A percentile compares a stretch with the other conserved stretches of the same genome.
phyloP scores from a whole-genome alignment of 2,888 invertebrate genomes.

The Candidula unifasciata region DNA sequence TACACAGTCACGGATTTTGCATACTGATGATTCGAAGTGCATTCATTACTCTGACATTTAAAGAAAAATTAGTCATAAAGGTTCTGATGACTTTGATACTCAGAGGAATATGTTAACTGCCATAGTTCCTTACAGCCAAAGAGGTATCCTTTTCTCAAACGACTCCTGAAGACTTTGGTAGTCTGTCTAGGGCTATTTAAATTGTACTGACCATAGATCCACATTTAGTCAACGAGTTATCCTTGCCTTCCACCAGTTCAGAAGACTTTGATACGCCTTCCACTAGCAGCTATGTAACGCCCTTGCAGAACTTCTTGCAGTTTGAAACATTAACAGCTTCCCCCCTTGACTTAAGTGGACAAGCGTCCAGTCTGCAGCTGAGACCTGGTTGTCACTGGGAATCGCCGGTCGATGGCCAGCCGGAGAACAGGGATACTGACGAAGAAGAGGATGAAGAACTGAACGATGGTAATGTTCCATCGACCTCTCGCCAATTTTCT shows the following conservation, averaged over 20 bases:
- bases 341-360: background rate
- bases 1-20: no score
- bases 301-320: background rate
- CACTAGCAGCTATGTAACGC: background rate
- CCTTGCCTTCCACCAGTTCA: background rate
- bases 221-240: background rate
- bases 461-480: background rate
- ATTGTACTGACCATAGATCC: conserved; percentile 3
- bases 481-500: background rate
- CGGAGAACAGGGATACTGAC: background rate
- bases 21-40: no score
- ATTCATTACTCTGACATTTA: no score
- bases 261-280: background rate
- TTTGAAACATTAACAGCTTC: background rate
- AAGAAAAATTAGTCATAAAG: no score
- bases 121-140: no score
- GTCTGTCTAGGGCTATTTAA: background rate
- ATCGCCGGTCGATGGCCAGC: background rate
- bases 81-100: no score
- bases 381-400: background rate
- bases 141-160: no score
- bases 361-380: background rate
- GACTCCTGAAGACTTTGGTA: no score
- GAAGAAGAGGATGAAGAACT: background rate
- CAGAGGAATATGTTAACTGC: no score